Evolutionary conservation across 2,888 invertebrate genomes (phyloP).

Genomic region (Drosophila testacea): DNA sequence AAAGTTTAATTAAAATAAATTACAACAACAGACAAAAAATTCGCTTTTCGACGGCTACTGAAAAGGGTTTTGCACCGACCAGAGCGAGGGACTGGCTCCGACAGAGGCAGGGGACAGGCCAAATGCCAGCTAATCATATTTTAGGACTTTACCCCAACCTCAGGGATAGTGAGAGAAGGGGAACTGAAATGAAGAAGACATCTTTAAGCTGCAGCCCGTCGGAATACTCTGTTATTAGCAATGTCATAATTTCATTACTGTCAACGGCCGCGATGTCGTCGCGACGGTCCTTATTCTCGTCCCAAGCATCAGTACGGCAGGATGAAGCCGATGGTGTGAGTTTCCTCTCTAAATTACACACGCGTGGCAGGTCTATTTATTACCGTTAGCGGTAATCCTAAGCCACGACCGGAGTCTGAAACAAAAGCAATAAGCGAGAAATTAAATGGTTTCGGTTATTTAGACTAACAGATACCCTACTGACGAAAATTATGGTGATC

Average conservation of each 20-base stretch:
- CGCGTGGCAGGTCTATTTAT: slow-evolving; percentile 78
- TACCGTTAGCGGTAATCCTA: slow-evolving; percentile 78
- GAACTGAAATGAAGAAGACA: slow-evolving; percentile 37
- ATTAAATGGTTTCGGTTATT: not conserved
- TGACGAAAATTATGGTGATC: not conserved
- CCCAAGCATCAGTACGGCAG: slow-evolving; percentile 9
- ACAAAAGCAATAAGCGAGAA: slow-evolving; percentile 60
- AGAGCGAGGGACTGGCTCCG: slow-evolving; percentile 4
- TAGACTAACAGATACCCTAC: slow-evolving; percentile 39
- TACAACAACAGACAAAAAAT: slow-evolving; percentile 64
- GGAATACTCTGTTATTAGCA: slow-evolving; percentile 72
- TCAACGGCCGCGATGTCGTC: slow-evolving; percentile 60
- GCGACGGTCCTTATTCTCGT: slow-evolving; percentile 12
- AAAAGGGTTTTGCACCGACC: slow-evolving; percentile 60
- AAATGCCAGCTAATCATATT: slow-evolving; percentile 75
- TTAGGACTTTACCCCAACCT: slow-evolving; percentile 52
- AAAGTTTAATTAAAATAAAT: slow-evolving; percentile 79
- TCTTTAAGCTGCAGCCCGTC: slow-evolving; percentile 61
- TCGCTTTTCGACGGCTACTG: slow-evolving; percentile 23
- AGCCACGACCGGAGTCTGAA: slow-evolving; percentile 59
- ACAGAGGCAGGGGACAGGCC: slow-evolving; percentile 47
- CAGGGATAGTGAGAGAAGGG: not conserved
- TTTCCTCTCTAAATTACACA: slow-evolving; percentile 70
- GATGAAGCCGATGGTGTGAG: slow-evolving; percentile 18
- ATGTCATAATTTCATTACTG: slow-evolving; percentile 82